Percentiles rank a stretch among this genome's conserved stretches.
These are phyloP conservation scores for Ascidia mentula DNA, from an alignment of 23 tunicate species.

Conservation along the genomic window DNA sequence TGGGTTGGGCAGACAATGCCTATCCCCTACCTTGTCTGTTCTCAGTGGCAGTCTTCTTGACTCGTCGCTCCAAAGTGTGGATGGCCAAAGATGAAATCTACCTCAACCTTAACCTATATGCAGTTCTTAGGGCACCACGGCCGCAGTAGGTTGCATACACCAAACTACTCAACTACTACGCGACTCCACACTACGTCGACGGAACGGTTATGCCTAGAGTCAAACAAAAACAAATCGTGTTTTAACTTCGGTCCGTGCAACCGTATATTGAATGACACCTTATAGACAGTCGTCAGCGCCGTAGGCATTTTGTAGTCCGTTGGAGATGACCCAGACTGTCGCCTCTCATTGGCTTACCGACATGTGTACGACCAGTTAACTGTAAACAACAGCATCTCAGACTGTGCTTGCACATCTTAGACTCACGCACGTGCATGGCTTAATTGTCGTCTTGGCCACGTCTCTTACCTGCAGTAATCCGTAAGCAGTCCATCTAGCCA, in stretches of 20 bases:
- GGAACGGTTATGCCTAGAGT: slow-evolving; percentile 9
- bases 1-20: neutral
- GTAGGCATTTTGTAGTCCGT: neutral
- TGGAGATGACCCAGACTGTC: neutral
- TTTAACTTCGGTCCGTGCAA: neutral
- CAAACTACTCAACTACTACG: slow-evolving; percentile 10
- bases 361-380: neutral
- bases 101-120: neutral
- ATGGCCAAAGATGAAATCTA: neutral
- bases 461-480: no score
- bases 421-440: no score
- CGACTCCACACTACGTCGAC: slow-evolving; percentile 2
- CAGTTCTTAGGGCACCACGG: neutral
- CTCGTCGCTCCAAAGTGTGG: neutral
- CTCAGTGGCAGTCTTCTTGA: neutral
- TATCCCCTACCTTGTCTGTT: neutral
- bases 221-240: neutral
- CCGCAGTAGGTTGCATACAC: slow-evolving; percentile 7
- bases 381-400: slow-evolving; percentile 2
- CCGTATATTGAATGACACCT: neutral
- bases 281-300: neutral
- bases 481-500: no score
- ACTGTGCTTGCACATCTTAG: no score
- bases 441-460: neutral
- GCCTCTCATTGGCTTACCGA: neutral